phyloP scores from a whole-genome alignment of 2,888 invertebrate genomes.

The Plebejus anna region DNA sequence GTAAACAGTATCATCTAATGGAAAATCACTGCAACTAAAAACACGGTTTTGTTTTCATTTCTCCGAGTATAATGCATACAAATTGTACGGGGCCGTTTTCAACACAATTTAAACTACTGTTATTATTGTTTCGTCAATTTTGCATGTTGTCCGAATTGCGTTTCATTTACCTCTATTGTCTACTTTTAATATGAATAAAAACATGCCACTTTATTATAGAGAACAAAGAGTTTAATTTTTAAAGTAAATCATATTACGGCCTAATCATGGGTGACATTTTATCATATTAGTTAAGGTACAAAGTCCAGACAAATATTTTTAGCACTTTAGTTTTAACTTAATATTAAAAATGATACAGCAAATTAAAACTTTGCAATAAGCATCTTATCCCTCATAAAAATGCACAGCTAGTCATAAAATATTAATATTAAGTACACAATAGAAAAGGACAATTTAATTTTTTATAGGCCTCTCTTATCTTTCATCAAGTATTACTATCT shows the following conservation, averaged over 20 bases:
- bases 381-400: no score
- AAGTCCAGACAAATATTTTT: background rate
- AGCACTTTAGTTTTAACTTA: background rate
- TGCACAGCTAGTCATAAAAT: no score
- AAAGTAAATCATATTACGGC: background rate
- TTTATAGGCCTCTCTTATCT: background rate
- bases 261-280: background rate
- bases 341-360: background rate
- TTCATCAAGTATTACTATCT: background rate
- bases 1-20: background rate
- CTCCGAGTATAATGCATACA: background rate
- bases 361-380: no score
- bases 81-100: slow-evolving; percentile 18
- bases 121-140: slow-evolving; percentile 26
- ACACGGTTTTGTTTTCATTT: slow-evolving; percentile 5
- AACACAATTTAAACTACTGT: slow-evolving; percentile 16
- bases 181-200: slow-evolving; percentile 3
- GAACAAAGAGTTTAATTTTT: background rate
- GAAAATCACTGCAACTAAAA: slow-evolving; percentile 5
- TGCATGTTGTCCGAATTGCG: slow-evolving; percentile 3
- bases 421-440: no score
- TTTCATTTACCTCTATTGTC: slow-evolving; percentile 20
- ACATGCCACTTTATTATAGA: background rate
- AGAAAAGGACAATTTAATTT: no score
- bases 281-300: background rate